These are phyloP conservation scores for Mythimna vitellina DNA, from an alignment of 2,888 invertebrate genomes.

Conservation along the genomic window DNA sequence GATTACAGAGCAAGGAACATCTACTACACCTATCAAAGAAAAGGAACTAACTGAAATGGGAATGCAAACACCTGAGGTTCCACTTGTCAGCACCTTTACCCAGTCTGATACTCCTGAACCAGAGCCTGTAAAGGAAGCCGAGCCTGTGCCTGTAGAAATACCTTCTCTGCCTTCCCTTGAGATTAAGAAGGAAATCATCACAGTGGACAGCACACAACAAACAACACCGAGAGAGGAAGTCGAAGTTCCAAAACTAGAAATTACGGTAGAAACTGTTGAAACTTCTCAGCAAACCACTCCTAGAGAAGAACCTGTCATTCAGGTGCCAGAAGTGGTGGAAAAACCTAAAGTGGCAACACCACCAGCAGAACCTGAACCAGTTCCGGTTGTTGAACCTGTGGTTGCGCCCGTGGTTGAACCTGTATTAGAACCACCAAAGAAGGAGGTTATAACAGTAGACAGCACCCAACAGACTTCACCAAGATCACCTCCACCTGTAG, in stretches of 20 bases:
- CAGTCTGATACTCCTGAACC: slow-evolving; percentile 84
- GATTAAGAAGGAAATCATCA: slow-evolving; percentile 65
- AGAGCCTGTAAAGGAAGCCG: slow-evolving; percentile 45
- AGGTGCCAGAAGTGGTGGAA: slow-evolving; percentile 19
- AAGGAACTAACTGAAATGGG: slow-evolving; percentile 79
- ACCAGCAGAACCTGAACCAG: slow-evolving; percentile 26
- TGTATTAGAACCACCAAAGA: slow-evolving; percentile 46
- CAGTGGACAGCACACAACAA: slow-evolving; percentile 74
- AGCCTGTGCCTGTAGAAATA: slow-evolving; percentile 51
- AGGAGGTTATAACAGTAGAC: slow-evolving; percentile 71
- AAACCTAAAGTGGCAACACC: slow-evolving; percentile 25
- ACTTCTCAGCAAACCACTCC: slow-evolving; percentile 79
- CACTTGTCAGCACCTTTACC: slow-evolving; percentile 79
- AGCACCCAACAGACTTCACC: slow-evolving; percentile 91
- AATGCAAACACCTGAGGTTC: slow-evolving; percentile 83
- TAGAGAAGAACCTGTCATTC: slow-evolving; percentile 53
- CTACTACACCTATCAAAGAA: slow-evolving; percentile 79
- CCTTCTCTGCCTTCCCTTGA: slow-evolving; percentile 54
- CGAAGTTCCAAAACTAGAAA: slow-evolving; percentile 57
- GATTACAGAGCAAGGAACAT: slow-evolving; percentile 81
- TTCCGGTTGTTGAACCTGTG: slow-evolving; percentile 46
- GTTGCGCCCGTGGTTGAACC: slow-evolving; percentile 37
- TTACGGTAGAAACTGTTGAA: slow-evolving; percentile 67
- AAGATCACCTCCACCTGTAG: slow-evolving; percentile 71
- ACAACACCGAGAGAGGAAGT: slow-evolving; percentile 73